Conservation (phyloP, 1,140 invertebrate genomes). For the Calephelis virginiensis region DNA sequence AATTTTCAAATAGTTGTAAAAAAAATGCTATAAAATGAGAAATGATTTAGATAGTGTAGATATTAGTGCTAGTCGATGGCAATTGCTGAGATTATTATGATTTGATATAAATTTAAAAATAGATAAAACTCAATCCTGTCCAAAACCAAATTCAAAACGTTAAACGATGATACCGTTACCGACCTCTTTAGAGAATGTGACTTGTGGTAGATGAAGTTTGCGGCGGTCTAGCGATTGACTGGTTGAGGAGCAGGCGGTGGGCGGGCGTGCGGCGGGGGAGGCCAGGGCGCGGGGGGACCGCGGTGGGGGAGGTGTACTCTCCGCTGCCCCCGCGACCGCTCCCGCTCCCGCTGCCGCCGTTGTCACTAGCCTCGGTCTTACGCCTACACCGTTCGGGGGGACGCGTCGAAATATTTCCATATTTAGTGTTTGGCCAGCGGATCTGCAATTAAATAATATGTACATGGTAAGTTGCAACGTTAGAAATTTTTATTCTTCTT, state of each 20-base stretch:
- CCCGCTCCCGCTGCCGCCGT: constrained; percentile 31
- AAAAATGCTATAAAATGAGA: too few species aligned
- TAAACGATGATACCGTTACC: constrained; percentile 85
- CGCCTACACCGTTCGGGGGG: constrained; percentile 59
- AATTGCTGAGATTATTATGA: neutral
- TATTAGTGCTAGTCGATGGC: too few species aligned
- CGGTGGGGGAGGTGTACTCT: constrained; percentile 55
- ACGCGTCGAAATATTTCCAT: constrained; percentile 88
- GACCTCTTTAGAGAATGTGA: constrained; percentile 91
- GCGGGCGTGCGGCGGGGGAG: constrained; percentile 66
- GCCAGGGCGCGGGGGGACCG: constrained; percentile 53
- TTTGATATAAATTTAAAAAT: neutral
- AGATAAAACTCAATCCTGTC: constrained; percentile 9
- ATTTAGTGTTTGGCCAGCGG: constrained; percentile 83
- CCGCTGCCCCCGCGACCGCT: constrained; percentile 45
- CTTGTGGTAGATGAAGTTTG: constrained; percentile 85
- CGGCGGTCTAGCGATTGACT: constrained; percentile 73
- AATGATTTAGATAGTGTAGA: too few species aligned
- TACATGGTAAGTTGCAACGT: too few species aligned
- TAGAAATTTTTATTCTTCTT: too few species aligned
- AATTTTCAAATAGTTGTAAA: too few species aligned
- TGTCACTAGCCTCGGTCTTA: constrained; percentile 48
- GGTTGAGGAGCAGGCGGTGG: constrained; percentile 75
- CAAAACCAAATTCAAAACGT: constrained; percentile 28
- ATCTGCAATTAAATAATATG: constrained; percentile 64